phyloP scores from a whole-genome alignment of 2,888 invertebrate genomes.

The Drosophila mettleri region DNA sequence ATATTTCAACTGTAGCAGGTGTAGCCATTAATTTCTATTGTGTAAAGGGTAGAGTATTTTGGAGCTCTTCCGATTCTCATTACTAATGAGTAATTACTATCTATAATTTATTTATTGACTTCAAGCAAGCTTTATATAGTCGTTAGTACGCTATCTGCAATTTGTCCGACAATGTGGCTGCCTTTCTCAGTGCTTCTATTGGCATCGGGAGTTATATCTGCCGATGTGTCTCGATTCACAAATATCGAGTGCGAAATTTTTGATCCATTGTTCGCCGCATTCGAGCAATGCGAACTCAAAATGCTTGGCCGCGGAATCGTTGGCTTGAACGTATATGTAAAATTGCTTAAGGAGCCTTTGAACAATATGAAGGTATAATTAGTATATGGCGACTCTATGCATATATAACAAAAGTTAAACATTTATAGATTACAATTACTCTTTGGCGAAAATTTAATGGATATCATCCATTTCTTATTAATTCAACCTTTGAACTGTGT shows the following conservation, averaged over 20 bases:
- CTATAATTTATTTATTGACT: neutral
- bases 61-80: too few species aligned
- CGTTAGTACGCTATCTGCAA: neutral
- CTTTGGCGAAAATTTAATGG: slow-evolving; percentile 38
- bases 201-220: neutral
- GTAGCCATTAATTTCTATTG: too few species aligned
- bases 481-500: slow-evolving; percentile 38
- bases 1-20: too few species aligned
- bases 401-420: neutral
- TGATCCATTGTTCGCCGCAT: slow-evolving; percentile 6
- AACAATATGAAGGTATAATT: slow-evolving; percentile 7
- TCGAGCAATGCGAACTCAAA: slow-evolving; percentile 28
- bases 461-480: slow-evolving; percentile 44
- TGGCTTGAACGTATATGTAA: slow-evolving; percentile 12
- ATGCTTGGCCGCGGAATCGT: slow-evolving; percentile 27
- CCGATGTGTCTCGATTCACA: slow-evolving; percentile 6
- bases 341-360: slow-evolving; percentile 7
- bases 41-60: neutral
- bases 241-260: slow-evolving; percentile 31
- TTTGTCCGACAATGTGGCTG: slow-evolving; percentile 1
- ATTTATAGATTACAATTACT: slow-evolving; percentile 32
- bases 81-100: neutral
- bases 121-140: neutral
- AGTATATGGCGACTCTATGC: neutral
- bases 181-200: neutral